Evolutionary conservation across 2,797 vertebrate genomes (phyloP), one percentile per base, ranked within the genome.

Genomic region (Lates japonicus): DNA sequence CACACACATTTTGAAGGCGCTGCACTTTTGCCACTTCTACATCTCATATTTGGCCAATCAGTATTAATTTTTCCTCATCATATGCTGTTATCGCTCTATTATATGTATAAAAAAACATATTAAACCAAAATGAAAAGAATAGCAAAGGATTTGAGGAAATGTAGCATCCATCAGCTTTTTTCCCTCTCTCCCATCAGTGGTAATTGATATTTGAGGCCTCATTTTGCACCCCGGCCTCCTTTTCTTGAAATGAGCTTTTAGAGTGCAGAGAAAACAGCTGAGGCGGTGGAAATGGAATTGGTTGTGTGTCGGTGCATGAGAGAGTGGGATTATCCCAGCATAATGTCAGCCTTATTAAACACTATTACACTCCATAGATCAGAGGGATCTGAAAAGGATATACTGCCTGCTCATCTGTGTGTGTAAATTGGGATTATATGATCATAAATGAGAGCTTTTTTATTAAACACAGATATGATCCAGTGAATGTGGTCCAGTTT

Each of bases 271-370:
- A 88, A 93, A 93, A 93, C 80, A 93, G 93, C 94, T 94, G 94
- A 94, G 89, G 87, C 88, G 75, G 88, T 91, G 80, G 87, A 94
- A 95, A 94, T 90, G 92, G 90, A 94, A 95, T 95, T 94, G 93
- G 90, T 87, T 94, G 91, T 94, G 93, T 94, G 93, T 93, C 87
- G 81, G 88, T 94, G 93, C 94, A 94, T 94, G 86, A 94, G 91
- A 92, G 90, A 92, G 89, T 73, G 82, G 88, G 92, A 95, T 95
- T 95, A 94, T 93, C 91, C 86, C 76, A 70, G 81, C 80, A 87
- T 95, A 95, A 95, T 94, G 93, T 90, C 92, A 90, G 91, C 87
- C 92, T 94, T 95, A 95, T 94, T 94, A 94, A 94, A 92, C 92
- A 93, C 90, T 91, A 91, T 93, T 93, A 93, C 90, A 91, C 90